A percentile compares a stretch with the other conserved stretches of the same genome.
phyloP scores from a whole-genome alignment of 2,113 vertebrate genomes.

The Oryzias woworae region DNA sequence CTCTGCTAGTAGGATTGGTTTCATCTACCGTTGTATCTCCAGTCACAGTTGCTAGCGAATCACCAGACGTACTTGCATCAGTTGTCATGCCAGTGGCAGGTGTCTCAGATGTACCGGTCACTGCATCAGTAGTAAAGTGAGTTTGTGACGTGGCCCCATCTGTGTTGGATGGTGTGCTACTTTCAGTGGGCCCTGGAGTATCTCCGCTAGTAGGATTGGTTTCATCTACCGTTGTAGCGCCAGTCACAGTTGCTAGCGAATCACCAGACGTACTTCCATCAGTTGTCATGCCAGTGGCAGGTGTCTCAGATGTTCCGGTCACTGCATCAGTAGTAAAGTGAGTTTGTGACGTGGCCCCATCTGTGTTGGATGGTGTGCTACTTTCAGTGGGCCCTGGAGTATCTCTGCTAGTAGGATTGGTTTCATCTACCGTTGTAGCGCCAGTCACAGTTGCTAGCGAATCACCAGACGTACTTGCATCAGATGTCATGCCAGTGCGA shows the following conservation, averaged over 20 bases:
- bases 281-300: accelerated
- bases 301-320: background rate
- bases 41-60: background rate
- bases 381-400: background rate
- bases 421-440: accelerated
- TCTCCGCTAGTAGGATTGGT: too few relatives aligned
- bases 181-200: too few relatives aligned
- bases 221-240: too few relatives aligned
- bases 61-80: background rate
- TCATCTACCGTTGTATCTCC: background rate
- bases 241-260: too few relatives aligned
- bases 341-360: too few relatives aligned
- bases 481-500: background rate
- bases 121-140: too few relatives aligned
- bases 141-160: background rate
- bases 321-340: too few relatives aligned
- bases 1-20: too few relatives aligned
- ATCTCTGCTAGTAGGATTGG: accelerated
- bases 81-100: background rate
- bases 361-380: background rate
- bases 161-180: background rate
- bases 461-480: background rate
- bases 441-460: background rate
- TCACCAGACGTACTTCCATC: background rate
- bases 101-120: background rate